Base-by-base conservation (phyloP, 2,113 vertebrate species). In the Ranitomeya variabilis region DNA sequence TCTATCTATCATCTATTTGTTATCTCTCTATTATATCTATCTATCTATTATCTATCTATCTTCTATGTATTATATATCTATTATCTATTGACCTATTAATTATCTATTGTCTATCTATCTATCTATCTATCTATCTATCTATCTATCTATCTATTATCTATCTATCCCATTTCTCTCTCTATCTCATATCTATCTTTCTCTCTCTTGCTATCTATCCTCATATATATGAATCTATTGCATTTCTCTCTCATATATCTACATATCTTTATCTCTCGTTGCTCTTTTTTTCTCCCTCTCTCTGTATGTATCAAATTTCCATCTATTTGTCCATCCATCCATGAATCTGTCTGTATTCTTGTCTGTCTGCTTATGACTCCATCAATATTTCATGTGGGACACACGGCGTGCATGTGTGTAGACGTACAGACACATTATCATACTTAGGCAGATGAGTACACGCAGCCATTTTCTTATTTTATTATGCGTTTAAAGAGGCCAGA, bases 401-500 rank as follows among this genome's bases (percentile, higher is more conserved):
- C 71, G 45, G 71, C 71, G 2, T 16, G 23, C 79, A 80, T 83
- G 31, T 83, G 80, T 66, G 60, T 83, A 51, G 16, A 80, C 60
- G 51, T 59, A 85, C 83, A 74, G 83, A 59, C 67, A 74, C 67
- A 85, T 74, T 52, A 59, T 85, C 83, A 73, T 74, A 57, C 67
- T 85, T 31, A 59, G 66, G 52, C 67, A 85, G 83, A 85, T 85
- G 37, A 83, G 60, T 21, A 67, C 80, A 64, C 77, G 31, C 62
- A 55, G 45, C 52, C 54, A 73, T 73, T 45, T 16, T 76, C 60
- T 76, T 83, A 55, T 89, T 78, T 66, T 57, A 84, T 89, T 78
- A 89, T 79, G 26, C 87, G 19, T 91, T 60, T 89, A 91, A 91
- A 91, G 86, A 86, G 91, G 57, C 93, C 92, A 96, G 97, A 97